phyloP scores from a whole-genome alignment of 1,140 invertebrate genomes.

The Phthorimaea operculella region DNA sequence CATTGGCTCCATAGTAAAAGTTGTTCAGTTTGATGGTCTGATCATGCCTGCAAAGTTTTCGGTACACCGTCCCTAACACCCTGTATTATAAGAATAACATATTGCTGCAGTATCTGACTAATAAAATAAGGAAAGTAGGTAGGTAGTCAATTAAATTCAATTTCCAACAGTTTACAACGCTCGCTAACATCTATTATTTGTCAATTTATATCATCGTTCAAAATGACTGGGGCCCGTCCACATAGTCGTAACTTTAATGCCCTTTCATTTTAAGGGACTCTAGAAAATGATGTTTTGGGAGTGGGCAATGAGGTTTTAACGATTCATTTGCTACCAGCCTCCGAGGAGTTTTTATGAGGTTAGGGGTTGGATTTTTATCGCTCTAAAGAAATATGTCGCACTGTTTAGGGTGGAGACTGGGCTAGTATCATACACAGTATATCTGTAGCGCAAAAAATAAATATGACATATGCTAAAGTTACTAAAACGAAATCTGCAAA shows the following conservation, averaged over 20 bases:
- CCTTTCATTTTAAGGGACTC: conserved; percentile 22
- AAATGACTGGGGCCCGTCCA: conserved; percentile 10
- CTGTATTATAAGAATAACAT: too few relatives aligned
- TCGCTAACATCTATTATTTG: neutral
- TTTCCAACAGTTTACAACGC: neutral
- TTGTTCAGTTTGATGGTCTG: too few relatives aligned
- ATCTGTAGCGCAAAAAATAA: too few relatives aligned
- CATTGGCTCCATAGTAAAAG: too few relatives aligned
- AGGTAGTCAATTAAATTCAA: neutral
- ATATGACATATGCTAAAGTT: too few relatives aligned
- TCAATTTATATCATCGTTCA: neutral
- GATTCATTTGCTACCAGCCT: conserved; percentile 28
- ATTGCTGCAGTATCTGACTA: too few relatives aligned
- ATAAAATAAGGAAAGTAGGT: neutral
- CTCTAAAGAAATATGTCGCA: conserved; percentile 8
- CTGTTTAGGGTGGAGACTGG: neutral
- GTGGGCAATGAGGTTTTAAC: conserved; percentile 32
- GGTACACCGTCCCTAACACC: too few relatives aligned
- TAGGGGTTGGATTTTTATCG: conserved; percentile 15
- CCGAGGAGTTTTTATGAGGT: conserved; percentile 21
- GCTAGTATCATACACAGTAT: neutral
- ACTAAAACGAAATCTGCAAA: too few relatives aligned
- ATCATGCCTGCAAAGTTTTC: too few relatives aligned
- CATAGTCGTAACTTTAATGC: conserved; percentile 24
- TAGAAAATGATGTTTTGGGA: conserved; percentile 24